Conservation (phyloP, 2,113 vertebrate species). For the Beaufortia kweichowensis region DNA sequence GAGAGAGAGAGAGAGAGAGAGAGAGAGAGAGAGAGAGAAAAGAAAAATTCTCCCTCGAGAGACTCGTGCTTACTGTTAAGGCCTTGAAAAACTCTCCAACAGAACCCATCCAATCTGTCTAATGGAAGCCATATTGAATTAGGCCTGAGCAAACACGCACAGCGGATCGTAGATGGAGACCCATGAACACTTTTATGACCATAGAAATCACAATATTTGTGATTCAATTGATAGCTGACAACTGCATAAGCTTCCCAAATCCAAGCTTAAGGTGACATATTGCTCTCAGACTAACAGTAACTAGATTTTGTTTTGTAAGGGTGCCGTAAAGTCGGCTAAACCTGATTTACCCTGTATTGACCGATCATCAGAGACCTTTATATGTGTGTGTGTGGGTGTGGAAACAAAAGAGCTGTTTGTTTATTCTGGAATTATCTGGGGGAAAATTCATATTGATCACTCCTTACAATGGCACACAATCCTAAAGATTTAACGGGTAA, state of each 20-base stretch:
- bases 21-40: not conserved
- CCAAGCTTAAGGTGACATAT: constrained; percentile 38
- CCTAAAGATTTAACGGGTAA: constrained; percentile 38
- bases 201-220: constrained; percentile 50
- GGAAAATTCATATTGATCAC: constrained; percentile 19
- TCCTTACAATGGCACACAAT: not conserved
- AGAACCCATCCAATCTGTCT: constrained; percentile 37
- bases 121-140: constrained; percentile 60
- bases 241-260: constrained; percentile 29
- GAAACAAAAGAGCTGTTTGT: constrained; percentile 4
- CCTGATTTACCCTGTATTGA: constrained; percentile 14
- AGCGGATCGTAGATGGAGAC: constrained; percentile 24
- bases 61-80: constrained; percentile 31
- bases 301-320: constrained; percentile 23
- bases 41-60: not conserved
- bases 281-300: constrained; percentile 29
- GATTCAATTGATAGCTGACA: constrained; percentile 44
- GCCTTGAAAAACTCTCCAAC: constrained; percentile 35
- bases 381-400: not conserved
- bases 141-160: constrained; percentile 37
- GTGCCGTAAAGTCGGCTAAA: constrained; percentile 8
- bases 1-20: not conserved
- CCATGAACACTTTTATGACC: constrained; percentile 9
- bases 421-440: not conserved
- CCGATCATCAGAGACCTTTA: not conserved